phyloP scores from a whole-genome alignment of 1,140 invertebrate species.

The Ceratoteleas bidentatus region DNA sequence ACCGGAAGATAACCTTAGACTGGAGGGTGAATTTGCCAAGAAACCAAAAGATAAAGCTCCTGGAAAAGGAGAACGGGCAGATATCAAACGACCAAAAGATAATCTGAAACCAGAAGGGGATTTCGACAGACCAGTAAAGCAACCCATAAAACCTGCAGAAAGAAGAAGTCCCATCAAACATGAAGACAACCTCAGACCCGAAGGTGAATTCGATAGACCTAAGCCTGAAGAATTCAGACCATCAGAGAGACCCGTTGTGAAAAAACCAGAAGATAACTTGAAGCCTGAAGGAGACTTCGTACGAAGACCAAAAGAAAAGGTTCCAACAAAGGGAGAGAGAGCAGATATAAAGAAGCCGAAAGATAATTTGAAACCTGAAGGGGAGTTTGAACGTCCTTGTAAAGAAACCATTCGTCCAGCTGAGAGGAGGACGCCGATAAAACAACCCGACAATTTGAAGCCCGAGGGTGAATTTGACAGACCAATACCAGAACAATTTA shows the following conservation, averaged over 20 bases:
- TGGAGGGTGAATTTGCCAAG: conserved; percentile 78
- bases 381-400: conserved; percentile 10
- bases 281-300: conserved; percentile 84
- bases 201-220: conserved; percentile 76
- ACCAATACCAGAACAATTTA: conserved; percentile 78
- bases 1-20: conserved; percentile 73
- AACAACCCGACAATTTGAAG: conserved; percentile 82
- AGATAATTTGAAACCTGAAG: conserved; percentile 78
- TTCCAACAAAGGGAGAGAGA: conserved; percentile 82
- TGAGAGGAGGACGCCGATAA: conserved; percentile 75
- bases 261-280: conserved; percentile 80
- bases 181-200: conserved; percentile 80
- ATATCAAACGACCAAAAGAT: conserved; percentile 83
- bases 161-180: conserved; percentile 81
- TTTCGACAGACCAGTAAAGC: conserved; percentile 76
- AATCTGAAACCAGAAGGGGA: conserved; percentile 77
- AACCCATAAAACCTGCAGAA: conserved; percentile 82
- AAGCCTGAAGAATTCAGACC: conserved; percentile 79
- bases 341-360: conserved; percentile 80
- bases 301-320: conserved; percentile 78
- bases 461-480: conserved; percentile 73
- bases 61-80: conserved; percentile 80
- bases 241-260: no score
- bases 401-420: conserved; percentile 81
- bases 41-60: conserved; percentile 68